Percentiles rank a stretch among this genome's conserved stretches.
Conservation (phyloP, 92 coral and sea anemone genomes). For the Parazoanthus atlanticus region DNA sequence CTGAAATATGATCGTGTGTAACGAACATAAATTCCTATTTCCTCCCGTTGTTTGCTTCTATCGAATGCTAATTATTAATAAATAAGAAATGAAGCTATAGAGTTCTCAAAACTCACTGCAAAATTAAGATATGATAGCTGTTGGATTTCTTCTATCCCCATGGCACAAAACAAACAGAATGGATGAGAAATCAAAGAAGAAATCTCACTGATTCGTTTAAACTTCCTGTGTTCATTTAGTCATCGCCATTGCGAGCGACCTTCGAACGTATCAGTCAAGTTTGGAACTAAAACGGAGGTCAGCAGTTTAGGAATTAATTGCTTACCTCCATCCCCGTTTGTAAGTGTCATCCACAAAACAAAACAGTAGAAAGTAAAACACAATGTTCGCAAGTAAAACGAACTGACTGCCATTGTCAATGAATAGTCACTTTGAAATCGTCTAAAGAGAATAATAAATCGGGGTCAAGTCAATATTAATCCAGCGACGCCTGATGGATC, state of each 20-base stretch:
- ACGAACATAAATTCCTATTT: no score
- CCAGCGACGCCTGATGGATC: no score
- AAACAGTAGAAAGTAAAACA: slow-evolving; percentile 7
- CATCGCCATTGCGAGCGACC: neutral
- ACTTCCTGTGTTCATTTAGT: neutral
- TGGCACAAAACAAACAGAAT: neutral
- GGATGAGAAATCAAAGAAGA: neutral
- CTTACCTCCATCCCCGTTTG: slow-evolving; percentile 5
- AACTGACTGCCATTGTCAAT: neutral
- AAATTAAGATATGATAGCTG: neutral
- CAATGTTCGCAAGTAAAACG: neutral
- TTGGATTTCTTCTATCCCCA: neutral
- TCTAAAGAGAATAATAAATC: neutral
- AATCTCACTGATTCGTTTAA: neutral
- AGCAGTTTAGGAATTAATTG: no score
- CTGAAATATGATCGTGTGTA: neutral
- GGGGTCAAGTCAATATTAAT: neutral
- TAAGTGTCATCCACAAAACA: neutral
- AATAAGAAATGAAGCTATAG: neutral
- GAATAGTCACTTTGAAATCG: neutral
- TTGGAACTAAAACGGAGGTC: neutral
- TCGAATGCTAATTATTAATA: neutral
- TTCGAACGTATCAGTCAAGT: neutral
- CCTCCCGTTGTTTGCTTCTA: neutral
- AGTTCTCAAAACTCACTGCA: neutral